Conservation (phyloP, 1,140 invertebrate genomes). For the Atta texana region DNA sequence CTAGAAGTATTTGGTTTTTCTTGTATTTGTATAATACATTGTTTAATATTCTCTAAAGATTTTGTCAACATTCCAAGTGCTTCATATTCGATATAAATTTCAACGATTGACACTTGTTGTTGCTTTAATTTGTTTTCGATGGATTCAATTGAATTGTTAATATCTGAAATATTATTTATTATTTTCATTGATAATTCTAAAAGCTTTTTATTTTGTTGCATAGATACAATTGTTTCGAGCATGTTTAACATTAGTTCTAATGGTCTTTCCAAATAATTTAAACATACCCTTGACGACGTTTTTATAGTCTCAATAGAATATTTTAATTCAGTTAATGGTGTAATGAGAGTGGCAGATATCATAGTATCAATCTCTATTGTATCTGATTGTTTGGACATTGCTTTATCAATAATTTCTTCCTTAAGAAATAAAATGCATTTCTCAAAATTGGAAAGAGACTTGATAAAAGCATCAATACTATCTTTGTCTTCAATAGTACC, state of each 20-base stretch:
- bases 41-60: conserved; percentile 58
- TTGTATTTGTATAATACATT: conserved; percentile 27
- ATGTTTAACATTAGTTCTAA: conserved; percentile 50
- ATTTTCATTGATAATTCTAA: conserved; percentile 56
- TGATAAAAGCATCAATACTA: conserved; percentile 65
- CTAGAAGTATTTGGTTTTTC: conserved; percentile 8
- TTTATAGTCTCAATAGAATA: conserved; percentile 63
- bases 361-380: conserved; percentile 45
- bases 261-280: conserved; percentile 68
- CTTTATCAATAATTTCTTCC: conserved; percentile 72
- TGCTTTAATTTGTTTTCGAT: conserved; percentile 57
- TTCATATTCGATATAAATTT: conserved; percentile 59
- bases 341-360: conserved; percentile 35
- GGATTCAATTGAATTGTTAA: conserved; percentile 56
- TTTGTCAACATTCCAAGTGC: conserved; percentile 43
- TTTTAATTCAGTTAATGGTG: conserved; percentile 64
- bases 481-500: conserved; percentile 44
- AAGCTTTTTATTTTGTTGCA: conserved; percentile 29
- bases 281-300: conserved; percentile 53
- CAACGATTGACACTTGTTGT: conserved; percentile 30
- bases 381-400: conserved; percentile 23
- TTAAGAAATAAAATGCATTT: conserved; percentile 82
- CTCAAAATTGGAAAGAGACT: conserved; percentile 72
- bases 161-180: conserved; percentile 49
- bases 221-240: conserved; percentile 26